Evolutionary conservation across 2,797 vertebrate genomes (phyloP).

Genomic region (Phaenicophaeus curvirostris): DNA sequence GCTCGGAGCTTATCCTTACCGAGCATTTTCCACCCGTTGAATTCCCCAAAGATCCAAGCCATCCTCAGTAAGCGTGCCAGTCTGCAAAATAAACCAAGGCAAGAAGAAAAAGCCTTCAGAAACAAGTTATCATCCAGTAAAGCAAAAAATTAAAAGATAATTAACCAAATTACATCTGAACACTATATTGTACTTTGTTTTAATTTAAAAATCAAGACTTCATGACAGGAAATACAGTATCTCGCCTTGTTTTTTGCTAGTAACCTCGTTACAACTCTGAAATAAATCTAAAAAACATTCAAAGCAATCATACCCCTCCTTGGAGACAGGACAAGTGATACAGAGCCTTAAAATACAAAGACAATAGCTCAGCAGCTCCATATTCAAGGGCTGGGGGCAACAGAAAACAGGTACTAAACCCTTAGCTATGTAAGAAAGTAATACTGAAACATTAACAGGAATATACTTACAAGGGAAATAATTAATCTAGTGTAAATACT

Average conservation of each 20-base stretch:
- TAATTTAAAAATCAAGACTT: not conserved
- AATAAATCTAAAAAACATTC: not conserved
- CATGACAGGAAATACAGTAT: not conserved
- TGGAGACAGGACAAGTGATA: not conserved
- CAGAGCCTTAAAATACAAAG: not conserved
- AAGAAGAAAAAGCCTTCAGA: not conserved
- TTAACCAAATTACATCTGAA: not conserved
- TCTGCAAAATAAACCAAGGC: slow-evolving; percentile 76
- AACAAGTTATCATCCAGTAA: not conserved
- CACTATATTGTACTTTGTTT: not conserved
- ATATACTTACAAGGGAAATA: not conserved
- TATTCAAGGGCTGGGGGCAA: not conserved
- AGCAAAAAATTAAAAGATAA: not conserved
- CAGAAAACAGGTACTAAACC: not conserved
- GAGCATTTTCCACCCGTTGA: slow-evolving; percentile 87
- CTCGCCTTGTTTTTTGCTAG: not conserved
- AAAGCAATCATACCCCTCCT: not conserved
- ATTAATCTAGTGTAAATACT: not conserved
- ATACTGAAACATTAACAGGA: not conserved
- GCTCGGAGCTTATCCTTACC: slow-evolving; percentile 75
- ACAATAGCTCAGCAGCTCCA: not conserved
- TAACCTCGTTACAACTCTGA: not conserved
- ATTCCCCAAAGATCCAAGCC: slow-evolving; percentile 96
- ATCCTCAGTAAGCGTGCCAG: slow-evolving; percentile 97
- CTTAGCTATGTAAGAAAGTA: too few relatives aligned